Percentiles rank a stretch among this genome's conserved stretches.
Evolutionary conservation across 92 coral and sea anemone species (phyloP).

Genomic region (Metridium senile): DNA sequence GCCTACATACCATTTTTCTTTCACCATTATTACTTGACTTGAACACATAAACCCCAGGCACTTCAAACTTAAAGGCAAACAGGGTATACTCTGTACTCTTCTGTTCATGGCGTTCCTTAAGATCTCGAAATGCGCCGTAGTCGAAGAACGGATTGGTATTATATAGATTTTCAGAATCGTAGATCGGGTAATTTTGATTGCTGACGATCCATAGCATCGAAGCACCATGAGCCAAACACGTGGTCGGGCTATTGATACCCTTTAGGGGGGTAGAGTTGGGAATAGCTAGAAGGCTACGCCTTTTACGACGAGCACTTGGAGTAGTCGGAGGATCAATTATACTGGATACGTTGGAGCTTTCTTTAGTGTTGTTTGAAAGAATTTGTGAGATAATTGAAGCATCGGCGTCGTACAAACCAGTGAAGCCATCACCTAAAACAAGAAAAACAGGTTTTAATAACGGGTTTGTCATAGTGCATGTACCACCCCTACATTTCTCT

Average conservation of each 20-base stretch:
- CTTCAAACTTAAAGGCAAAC: conserved; percentile 93
- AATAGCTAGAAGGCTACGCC: conserved; percentile 76
- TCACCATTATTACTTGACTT: conserved; percentile 73
- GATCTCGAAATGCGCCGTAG: conserved; percentile 78
- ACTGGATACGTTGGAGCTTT: conserved; percentile 23
- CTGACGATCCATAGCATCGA: conserved; percentile 75
- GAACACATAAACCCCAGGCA: conserved; percentile 92
- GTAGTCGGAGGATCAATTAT: conserved; percentile 9
- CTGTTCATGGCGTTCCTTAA: conserved; percentile 74
- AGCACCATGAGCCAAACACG: conserved; percentile 76
- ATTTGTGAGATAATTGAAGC: conserved; percentile 22
- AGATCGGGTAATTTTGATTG: conserved; percentile 83
- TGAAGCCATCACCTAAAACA: conserved; percentile 58
- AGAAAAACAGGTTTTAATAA: neutral
- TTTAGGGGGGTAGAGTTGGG: conserved; percentile 41
- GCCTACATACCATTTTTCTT: conserved; percentile 76
- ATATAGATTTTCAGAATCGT: conserved; percentile 78
- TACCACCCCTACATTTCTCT: neutral
- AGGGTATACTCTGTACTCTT: conserved; percentile 74
- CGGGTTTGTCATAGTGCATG: neutral
- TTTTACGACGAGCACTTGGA: conserved; percentile 45
- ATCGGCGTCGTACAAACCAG: conserved; percentile 64
- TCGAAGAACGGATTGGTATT: conserved; percentile 94
- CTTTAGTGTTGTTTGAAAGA: conserved; percentile 48
- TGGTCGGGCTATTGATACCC: conserved; percentile 81